Percentiles rank a stretch among this genome's conserved stretches.
phyloP scores from a whole-genome alignment of 35 echinoderm and acorn worm species.

The Antedon bifida region DNA sequence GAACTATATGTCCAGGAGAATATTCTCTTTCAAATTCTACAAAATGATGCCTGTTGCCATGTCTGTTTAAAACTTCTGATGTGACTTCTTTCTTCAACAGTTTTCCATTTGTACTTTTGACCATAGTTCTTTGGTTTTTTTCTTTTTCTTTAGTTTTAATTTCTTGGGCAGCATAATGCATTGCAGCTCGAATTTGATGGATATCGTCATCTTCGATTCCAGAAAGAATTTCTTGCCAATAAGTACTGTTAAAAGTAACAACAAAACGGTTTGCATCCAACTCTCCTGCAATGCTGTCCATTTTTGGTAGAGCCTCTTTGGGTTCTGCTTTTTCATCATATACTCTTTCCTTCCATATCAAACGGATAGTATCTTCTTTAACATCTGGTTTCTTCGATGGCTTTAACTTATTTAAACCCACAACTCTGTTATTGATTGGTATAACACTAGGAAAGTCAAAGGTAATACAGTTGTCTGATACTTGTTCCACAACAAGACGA shows the following conservation, averaged over 20 bases:
- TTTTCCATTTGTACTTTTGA: conserved; percentile 5
- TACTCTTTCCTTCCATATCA: conserved; percentile 48
- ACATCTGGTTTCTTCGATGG: conserved; percentile 30
- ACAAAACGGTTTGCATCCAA: conserved; percentile 28
- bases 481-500: conserved; percentile 15
- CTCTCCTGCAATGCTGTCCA: not conserved
- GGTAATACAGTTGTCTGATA: conserved; percentile 17
- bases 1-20: conserved; percentile 24
- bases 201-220: conserved; percentile 25
- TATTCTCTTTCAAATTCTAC: conserved; percentile 24
- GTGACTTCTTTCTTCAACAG: conserved; percentile 12
- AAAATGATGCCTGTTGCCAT: conserved; percentile 9
- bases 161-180: not conserved
- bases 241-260: conserved; percentile 8
- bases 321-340: conserved; percentile 27
- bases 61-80: conserved; percentile 24
- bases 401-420: conserved; percentile 25
- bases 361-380: conserved; percentile 17
- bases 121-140: not conserved
- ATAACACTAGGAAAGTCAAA: conserved; percentile 38
- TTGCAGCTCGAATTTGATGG: not conserved
- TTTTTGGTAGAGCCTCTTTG: conserved; percentile 6
- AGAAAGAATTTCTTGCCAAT: conserved; percentile 30
- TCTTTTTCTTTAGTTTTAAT: conserved; percentile 8
- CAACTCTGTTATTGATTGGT: not conserved